Conservation (phyloP, 2,113 vertebrate species). For the Hemiprocne comata region DNA sequence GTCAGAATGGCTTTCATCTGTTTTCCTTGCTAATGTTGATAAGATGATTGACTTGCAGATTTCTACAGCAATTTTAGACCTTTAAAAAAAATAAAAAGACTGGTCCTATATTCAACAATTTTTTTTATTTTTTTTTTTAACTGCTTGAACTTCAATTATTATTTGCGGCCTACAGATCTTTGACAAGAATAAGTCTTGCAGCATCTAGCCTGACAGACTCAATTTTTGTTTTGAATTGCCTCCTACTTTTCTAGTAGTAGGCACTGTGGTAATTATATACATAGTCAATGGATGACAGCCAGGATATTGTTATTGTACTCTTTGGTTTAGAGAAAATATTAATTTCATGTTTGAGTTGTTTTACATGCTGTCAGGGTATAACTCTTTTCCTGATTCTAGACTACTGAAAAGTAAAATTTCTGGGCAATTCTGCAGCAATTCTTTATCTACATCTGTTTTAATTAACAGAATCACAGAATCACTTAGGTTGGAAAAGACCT, state of each 20-base stretch:
- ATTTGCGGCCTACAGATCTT: constrained; percentile 10
- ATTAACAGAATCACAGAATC: background rate
- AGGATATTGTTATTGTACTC: constrained; percentile 13
- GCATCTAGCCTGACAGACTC: constrained; percentile 16
- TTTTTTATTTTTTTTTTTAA: background rate
- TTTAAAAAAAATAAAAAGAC: background rate
- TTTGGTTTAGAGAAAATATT: constrained; percentile 40
- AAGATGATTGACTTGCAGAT: constrained; percentile 54
- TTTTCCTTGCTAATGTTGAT: constrained; percentile 43
- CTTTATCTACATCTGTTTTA: constrained; percentile 7
- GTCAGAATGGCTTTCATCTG: constrained; percentile 24
- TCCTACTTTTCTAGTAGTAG: constrained; percentile 50
- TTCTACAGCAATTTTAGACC: background rate
- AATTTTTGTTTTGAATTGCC: constrained; percentile 50
- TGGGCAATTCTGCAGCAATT: background rate
- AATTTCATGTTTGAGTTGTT: constrained; percentile 57
- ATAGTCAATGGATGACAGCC: constrained; percentile 1
- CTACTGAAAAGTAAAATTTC: constrained; percentile 5
- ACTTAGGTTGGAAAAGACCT: no score
- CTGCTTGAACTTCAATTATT: constrained; percentile 19
- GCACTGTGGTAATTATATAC: constrained; percentile 23
- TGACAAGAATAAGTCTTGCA: constrained; percentile 9
- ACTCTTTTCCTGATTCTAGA: constrained; percentile 9
- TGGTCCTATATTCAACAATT: background rate
- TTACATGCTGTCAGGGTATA: constrained; percentile 32